Base-by-base conservation (phyloP, 2,797 vertebrate species). In the Passerculus sandwichensis region DNA sequence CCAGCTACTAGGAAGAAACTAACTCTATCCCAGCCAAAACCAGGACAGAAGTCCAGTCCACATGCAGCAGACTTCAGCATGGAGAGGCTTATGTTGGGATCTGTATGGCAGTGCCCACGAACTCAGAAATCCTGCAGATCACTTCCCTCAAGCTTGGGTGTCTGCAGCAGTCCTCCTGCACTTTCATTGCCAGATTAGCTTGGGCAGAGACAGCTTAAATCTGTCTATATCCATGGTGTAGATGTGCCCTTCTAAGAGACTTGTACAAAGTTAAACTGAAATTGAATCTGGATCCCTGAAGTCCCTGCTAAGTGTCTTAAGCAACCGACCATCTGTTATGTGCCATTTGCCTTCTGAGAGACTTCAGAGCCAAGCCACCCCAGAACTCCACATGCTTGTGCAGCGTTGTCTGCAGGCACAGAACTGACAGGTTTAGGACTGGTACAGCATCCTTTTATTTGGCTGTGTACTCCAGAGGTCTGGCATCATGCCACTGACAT, bases 181-280 rank as follows among this genome's bases (percentile, higher is more conserved):
- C 91, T 94, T 96, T 91, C 85, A 13, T 93, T 93, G 72, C 89
- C 69, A 85, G 95, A 94, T 96, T 88, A 91, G 25, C 60, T 82
- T 82, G 74, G 51, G n/a, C 67, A 89, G 51, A 89, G 77, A 15
- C 73, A 92, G 51, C 67, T 92, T 95, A 71, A 88, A 79, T 85
- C 87, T 87, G 36, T 53, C 54, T 84, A 32, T 84, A 88, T 94
- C 83, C 77, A 34, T 70, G 62, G 62, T 79, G 44, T 89, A 56
- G 80, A 81, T 92, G 45, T 85, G 86, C 32, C 86, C 77, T 82
- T 81, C 77, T 86, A 81, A 93, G 79, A 84, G 59, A 94, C 74
- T 86, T 82, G 66, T 34, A 27, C 83, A 73, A 90, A 91, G 77
- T 86, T 91, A 83, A 85, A 92, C 69, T 80, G 91, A 90, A 93